Evolutionary conservation across 2,113 vertebrate species (phyloP).

Genomic region (Clarias gariepinus): DNA sequence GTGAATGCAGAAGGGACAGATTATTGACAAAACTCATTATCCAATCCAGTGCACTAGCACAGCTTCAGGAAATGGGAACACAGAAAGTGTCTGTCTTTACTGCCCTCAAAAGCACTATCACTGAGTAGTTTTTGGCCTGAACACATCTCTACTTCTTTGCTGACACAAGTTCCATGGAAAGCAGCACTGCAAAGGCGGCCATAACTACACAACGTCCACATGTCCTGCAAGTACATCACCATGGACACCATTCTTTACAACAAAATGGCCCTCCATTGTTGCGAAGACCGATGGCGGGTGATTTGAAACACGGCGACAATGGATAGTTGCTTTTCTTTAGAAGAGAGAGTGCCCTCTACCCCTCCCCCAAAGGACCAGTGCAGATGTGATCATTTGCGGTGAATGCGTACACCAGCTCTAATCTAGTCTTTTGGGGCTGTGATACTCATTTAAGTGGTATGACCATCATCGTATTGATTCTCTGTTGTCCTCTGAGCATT

Average conservation of each 20-base stretch:
- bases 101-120: background rate
- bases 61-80: slow-evolving; percentile 24
- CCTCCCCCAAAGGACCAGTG: slow-evolving; percentile 16
- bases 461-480: slow-evolving; percentile 49
- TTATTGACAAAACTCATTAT: slow-evolving; percentile 45
- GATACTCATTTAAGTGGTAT: slow-evolving; percentile 40
- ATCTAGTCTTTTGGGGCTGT: slow-evolving; percentile 12
- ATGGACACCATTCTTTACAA: slow-evolving; percentile 64
- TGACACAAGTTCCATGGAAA: slow-evolving; percentile 48
- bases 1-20: slow-evolving; percentile 31
- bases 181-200: slow-evolving; percentile 55
- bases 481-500: slow-evolving; percentile 43
- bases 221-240: slow-evolving; percentile 65
- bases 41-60: slow-evolving; percentile 31
- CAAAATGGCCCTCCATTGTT: slow-evolving; percentile 40
- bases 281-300: slow-evolving; percentile 47
- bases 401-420: slow-evolving; percentile 25
- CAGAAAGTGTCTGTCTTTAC: slow-evolving; percentile 22
- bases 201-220: slow-evolving; percentile 62
- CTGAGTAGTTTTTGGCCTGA: background rate
- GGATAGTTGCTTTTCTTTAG: slow-evolving; percentile 34
- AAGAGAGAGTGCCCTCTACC: slow-evolving; percentile 27
- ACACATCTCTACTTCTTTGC: slow-evolving; percentile 55
- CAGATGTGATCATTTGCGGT: slow-evolving; percentile 39
- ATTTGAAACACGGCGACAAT: slow-evolving; percentile 55